Evolutionary conservation across 2,113 vertebrate genomes (phyloP), one percentile per base, ranked within the genome.

Genomic region (Gavia stellata): DNA sequence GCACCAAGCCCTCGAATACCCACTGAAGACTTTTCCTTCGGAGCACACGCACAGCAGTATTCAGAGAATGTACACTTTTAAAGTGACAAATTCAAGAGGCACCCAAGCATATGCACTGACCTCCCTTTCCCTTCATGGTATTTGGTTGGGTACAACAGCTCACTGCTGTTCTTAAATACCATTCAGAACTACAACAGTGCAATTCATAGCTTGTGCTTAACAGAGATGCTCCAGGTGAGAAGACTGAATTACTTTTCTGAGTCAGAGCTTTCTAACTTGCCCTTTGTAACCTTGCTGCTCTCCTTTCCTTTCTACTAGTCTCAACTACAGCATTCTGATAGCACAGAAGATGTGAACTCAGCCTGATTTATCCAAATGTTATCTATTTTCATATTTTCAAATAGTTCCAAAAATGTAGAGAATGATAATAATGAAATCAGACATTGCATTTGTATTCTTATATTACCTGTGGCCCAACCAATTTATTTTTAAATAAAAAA

Each of bases 81-180:
- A 78, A 91, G 67, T 34, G 42, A 94, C 75, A 90, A 91, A 94
- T 91, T 88, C 89, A 93, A 90, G 59, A 93, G 47, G 75, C 80
- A 94, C 23, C 81, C 90, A 92, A 58, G 92, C 62, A 53, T 47
- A 31, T 6, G 56, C 49, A 49, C 38, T 80, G 90, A 90, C 91
- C 90, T 96, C 90, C 79, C 38, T 29, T 72, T 59, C 79, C 90
- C 95, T 97, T 93, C 94, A 92, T 45, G 95, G 79, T 68, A 10
- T 68, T 67, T 66, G 53, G 67, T 12, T 53, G 24, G 33, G 31
- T 62, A 70, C 31, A 85, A 44, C 61, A 92, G 68, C 58, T 89
- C 58, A n/a, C 67, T 83, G 53, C 65, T 47, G 58, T 55, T 85
- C 87, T 77, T 72, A 78, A 74, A 81, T 72, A 87, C 36, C 52